Conservation (phyloP, 2,888 invertebrate genomes). For the Icerya purchasi region DNA sequence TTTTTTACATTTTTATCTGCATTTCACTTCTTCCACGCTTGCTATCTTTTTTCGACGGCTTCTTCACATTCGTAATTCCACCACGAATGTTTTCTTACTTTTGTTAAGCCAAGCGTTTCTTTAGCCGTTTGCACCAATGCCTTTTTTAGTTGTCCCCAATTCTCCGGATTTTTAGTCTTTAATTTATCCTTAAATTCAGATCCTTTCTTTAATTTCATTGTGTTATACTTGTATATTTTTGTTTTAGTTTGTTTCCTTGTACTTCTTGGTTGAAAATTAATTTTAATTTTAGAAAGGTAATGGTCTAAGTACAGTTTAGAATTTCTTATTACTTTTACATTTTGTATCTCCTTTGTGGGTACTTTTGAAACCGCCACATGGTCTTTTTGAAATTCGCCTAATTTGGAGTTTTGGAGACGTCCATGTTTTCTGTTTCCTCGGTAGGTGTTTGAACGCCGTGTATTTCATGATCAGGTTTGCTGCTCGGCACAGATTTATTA, state of each 20-base stretch:
- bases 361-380: not conserved
- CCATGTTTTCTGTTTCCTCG: not conserved
- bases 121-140: not conserved
- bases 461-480: not conserved
- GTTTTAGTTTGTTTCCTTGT: not conserved
- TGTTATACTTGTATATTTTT: not conserved
- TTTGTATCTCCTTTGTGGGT: not conserved
- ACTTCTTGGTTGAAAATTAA: not conserved
- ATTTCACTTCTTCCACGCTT: not conserved
- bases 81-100: not conserved
- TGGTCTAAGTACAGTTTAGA: not conserved
- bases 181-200: not conserved
- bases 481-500: not conserved
- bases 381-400: not conserved
- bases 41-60: not conserved
- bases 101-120: not conserved
- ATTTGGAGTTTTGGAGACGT: not conserved
- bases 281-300: not conserved
- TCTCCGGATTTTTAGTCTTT: not conserved
- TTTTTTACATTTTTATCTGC: not conserved
- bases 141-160: not conserved
- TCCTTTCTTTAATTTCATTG: not conserved
- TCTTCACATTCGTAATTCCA: not conserved
- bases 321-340: not conserved
- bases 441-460: not conserved